Evolutionary conservation across 2,888 invertebrate species (phyloP).

Genomic region (Hirtodrosophila cameraria): DNA sequence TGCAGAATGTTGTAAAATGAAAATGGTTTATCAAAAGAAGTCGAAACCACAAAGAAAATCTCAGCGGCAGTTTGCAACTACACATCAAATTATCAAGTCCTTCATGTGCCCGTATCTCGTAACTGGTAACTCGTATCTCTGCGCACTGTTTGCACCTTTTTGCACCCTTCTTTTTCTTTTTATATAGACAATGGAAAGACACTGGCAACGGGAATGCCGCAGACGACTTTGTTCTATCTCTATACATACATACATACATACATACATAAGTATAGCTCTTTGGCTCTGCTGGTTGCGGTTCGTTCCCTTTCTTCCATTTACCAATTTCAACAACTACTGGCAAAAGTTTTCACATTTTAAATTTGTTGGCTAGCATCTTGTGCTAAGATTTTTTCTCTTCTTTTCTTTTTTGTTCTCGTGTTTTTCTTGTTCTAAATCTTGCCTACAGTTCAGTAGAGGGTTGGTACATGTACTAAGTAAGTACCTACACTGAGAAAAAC

Average conservation of each 20-base stretch:
- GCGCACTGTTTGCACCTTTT: conserved; percentile 62
- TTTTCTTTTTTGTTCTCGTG: conserved; percentile 11
- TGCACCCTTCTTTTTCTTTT: conserved; percentile 17
- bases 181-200: conserved; percentile 43
- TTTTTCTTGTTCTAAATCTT: conserved; percentile 15
- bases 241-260: no score
- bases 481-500: conserved; percentile 19
- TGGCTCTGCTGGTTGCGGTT: conserved; percentile 76
- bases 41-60: conserved; percentile 81
- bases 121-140: conserved; percentile 10
- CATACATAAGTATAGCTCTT: conserved; percentile 34
- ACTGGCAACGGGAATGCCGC: conserved; percentile 38
- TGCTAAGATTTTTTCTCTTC: conserved; percentile 35
- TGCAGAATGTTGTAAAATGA: conserved; percentile 42
- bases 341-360: conserved; percentile 74
- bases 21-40: conserved; percentile 77
- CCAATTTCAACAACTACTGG: conserved; percentile 33
- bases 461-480: conserved; percentile 12
- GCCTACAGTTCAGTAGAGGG: conserved; percentile 4
- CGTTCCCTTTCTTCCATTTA: conserved; percentile 50
- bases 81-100: conserved; percentile 68
- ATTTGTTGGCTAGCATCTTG: conserved; percentile 59
- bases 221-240: conserved; percentile 61
- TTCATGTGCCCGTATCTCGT: conserved; percentile 61
- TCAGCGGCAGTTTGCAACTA: conserved; percentile 65